Conservation (phyloP, 2,797 vertebrate species). For the Cirrhinus mrigala region DNA sequence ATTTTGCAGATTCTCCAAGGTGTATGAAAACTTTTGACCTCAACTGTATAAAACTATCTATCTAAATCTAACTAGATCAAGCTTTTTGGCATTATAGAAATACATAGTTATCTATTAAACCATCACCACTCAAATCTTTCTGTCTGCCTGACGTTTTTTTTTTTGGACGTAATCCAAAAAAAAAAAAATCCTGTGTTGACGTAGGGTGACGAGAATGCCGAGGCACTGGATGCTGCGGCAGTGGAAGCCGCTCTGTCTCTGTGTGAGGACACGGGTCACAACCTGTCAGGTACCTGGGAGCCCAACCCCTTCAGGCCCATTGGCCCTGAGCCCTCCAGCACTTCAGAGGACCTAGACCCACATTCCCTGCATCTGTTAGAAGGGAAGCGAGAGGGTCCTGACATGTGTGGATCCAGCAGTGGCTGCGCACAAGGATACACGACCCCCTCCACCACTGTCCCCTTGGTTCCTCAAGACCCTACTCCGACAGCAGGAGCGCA, state of each 20-base stretch:
- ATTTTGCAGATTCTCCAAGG: no score
- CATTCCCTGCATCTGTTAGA: constrained; percentile 60
- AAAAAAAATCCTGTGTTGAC: background rate
- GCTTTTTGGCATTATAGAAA: background rate
- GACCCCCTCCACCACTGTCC: constrained; percentile 55
- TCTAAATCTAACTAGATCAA: background rate
- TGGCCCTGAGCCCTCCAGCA: constrained; percentile 75
- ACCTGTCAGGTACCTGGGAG: constrained; percentile 88
- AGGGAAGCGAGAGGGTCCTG: constrained; percentile 59
- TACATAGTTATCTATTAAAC: background rate
- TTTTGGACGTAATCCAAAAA: no score
- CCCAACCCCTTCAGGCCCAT: constrained; percentile 83
- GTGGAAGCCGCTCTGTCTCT: constrained; percentile 94
- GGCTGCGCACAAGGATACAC: constrained; percentile 62
- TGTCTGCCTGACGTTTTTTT: background rate
- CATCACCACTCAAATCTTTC: background rate
- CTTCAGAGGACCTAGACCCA: constrained; percentile 49
- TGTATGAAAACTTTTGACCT: no score
- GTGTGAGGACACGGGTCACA: constrained; percentile 92
- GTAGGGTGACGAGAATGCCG: constrained; percentile 90
- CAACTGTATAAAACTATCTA: no score
- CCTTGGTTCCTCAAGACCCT: constrained; percentile 62
- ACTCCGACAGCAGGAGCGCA: constrained; percentile 50
- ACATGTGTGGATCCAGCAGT: constrained; percentile 64
- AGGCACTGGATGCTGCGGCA: constrained; percentile 93